Base-by-base conservation (phyloP, 2,113 vertebrate species). In the Natator depressus region DNA sequence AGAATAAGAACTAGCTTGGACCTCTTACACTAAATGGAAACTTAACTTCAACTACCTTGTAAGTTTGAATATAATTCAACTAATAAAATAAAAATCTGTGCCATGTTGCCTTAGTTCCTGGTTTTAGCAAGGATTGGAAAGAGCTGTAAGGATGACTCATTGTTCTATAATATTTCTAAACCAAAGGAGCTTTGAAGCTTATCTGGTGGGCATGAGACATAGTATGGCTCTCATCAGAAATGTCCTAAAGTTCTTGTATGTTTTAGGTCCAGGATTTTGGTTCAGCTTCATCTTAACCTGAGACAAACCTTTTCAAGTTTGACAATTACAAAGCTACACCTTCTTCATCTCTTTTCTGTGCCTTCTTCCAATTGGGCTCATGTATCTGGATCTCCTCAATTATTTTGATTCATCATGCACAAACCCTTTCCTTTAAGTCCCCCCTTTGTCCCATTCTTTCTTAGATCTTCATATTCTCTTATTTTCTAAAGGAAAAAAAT, bases 311-410 rank as follows among this genome's bases (percentile, higher is more conserved):
- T 6, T 1, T 1, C 19, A 87, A 93, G 80, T 8, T 8, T 38
- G 84, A 38, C 75, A 57, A 42, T 79, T 8, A n/a, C 49, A 25
- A n/a, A 93, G 55, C 49, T 85, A 13, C 53, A 62, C 76, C 35
- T 65, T 65, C 29, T 35, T 42, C 42, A 14, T 5, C 54, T 75
- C 54, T 75, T 57, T 31, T 87, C 46, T 2, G 2, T 29, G 49
- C n/a, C 51, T 84, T 89, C 7, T 76, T 46, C 31, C 59, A 88
- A 35, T 46, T 55, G 1, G 5, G 10, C 65, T 31, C 55, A 42
- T 92, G 24, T 86, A 88, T 84, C 88, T 72, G 16, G 89, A 96
- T n/a, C 55, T 72, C 35, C 89, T 76, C 80, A 86, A 19, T 88
- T 79, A 89, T 12, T 0, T 10, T 53, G 80, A n/a, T 87, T 89